Evolutionary conservation across 2,888 invertebrate species (phyloP).

Genomic region (Sphinx pinastri): DNA sequence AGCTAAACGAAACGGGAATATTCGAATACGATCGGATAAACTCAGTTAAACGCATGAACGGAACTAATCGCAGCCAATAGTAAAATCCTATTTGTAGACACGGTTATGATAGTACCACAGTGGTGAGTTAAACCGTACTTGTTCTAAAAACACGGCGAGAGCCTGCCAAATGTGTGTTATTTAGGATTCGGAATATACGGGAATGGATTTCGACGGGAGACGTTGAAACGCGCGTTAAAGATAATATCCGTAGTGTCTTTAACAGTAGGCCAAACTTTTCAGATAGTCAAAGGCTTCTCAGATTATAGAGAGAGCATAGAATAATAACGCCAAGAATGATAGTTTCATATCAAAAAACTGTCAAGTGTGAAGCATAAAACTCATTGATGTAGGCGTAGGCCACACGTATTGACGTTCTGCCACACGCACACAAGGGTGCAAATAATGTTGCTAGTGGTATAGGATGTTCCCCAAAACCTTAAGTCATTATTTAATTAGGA

Average conservation of each 20-base stretch:
- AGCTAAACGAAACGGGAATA: neutral
- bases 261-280: too few species aligned
- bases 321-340: too few species aligned
- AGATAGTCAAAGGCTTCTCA: too few species aligned
- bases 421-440: too few species aligned
- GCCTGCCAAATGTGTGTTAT: constrained; percentile 66
- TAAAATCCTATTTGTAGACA: constrained; percentile 35
- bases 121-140: constrained; percentile 62
- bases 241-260: neutral
- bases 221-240: neutral
- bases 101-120: constrained; percentile 46
- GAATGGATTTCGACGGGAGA: neutral
- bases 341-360: too few species aligned
- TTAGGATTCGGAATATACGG: constrained; percentile 45
- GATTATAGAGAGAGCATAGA: too few species aligned
- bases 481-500: too few species aligned
- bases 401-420: too few species aligned
- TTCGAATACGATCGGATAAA: neutral
- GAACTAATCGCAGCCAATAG: constrained; percentile 40
- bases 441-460: too few species aligned
- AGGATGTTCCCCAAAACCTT: too few species aligned
- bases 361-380: too few species aligned
- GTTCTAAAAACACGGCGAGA: constrained; percentile 65
- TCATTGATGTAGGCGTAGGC: too few species aligned
- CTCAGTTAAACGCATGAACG: neutral